Conservation (phyloP, 2,113 vertebrate genomes). For the Aepyceros melampus region DNA sequence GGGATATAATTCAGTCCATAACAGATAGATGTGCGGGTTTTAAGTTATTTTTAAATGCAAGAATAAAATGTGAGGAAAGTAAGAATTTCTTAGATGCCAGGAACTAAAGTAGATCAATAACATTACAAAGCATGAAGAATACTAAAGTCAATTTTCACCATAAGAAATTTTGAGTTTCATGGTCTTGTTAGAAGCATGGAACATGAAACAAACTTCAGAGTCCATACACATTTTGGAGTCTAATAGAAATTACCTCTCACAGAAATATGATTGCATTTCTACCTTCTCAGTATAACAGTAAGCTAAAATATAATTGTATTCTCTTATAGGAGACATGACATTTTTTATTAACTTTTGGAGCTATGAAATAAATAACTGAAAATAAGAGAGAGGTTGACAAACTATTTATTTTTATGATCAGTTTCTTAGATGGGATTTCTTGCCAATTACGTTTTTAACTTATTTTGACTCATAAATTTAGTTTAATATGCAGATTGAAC, state of each 20-base stretch:
- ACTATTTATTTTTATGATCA: neutral
- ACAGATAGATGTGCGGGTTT: neutral
- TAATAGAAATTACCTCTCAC: neutral
- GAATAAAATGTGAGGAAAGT: neutral
- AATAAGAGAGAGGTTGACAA: neutral
- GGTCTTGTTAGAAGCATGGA: neutral
- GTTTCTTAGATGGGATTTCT: neutral
- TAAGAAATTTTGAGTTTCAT: neutral
- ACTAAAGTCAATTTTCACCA: neutral
- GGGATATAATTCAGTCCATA: neutral
- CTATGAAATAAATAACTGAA: neutral
- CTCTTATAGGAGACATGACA: neutral
- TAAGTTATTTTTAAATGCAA: neutral
- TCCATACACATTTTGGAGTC: neutral
- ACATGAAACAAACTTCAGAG: neutral
- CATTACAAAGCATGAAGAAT: neutral
- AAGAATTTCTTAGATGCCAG: neutral
- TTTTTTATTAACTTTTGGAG: neutral
- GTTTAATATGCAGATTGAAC: neutral
- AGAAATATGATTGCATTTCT: neutral
- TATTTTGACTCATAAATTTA: neutral
- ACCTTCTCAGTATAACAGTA: neutral
- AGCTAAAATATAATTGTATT: neutral
- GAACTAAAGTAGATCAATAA: neutral
- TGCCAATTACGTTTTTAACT: neutral